These are phyloP conservation scores for Lasioglossum oenotherae DNA, from an alignment of 2,888 invertebrate genomes.

Conservation along the genomic window DNA sequence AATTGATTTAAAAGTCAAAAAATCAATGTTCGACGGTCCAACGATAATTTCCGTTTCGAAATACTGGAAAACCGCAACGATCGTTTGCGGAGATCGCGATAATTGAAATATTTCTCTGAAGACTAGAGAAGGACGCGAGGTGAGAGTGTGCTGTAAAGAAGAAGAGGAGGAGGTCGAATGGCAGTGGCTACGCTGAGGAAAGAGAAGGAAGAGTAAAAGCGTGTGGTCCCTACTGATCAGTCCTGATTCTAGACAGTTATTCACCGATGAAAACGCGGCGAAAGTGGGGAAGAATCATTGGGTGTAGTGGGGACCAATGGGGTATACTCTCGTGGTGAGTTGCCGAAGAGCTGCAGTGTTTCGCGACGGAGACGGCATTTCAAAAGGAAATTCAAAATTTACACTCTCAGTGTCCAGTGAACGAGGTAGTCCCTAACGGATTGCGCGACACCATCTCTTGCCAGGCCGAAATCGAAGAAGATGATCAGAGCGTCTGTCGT, in stretches of 20 bases:
- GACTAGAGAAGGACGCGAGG: constrained; percentile 55
- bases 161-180: constrained; percentile 37
- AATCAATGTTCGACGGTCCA: not conserved
- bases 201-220: constrained; percentile 59
- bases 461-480: constrained; percentile 19
- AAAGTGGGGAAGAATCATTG: constrained; percentile 81
- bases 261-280: constrained; percentile 75
- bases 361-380: constrained; percentile 78
- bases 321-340: constrained; percentile 79
- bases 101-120: constrained; percentile 38
- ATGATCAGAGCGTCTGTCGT: constrained; percentile 75
- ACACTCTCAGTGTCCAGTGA: constrained; percentile 52
- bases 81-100: constrained; percentile 27
- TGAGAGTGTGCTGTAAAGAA: constrained; percentile 53
- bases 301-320: constrained; percentile 79
- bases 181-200: constrained; percentile 3
- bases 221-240: constrained; percentile 53
- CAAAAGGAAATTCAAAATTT: constrained; percentile 75
- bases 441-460: constrained; percentile 12
- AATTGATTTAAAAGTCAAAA: not conserved
- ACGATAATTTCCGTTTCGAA: constrained; percentile 42
- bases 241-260: constrained; percentile 69
- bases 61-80: constrained; percentile 20
- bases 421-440: constrained; percentile 4
- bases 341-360: constrained; percentile 78